Base-by-base conservation (phyloP, 1,140 invertebrate species). In the Magallana angulata region DNA sequence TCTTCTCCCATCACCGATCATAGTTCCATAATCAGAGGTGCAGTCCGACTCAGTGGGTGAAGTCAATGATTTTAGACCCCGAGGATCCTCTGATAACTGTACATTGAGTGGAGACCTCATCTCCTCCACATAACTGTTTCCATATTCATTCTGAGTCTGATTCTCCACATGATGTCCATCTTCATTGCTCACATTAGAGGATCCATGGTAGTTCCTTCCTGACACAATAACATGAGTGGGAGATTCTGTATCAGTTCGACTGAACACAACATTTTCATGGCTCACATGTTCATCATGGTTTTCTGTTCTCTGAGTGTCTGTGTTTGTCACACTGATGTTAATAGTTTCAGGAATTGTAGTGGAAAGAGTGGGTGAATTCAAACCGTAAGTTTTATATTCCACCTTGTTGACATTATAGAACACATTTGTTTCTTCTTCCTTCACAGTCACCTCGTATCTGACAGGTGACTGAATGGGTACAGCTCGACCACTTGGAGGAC, bases 391-490 rank as follows among this genome's bases (percentile, higher is more conserved):
- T 85, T 90, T 93, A 85, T 92, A 92, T 81, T 93, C 92, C 57
- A 91, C 92, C 36, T 90, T 92, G 57, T 92, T 91, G 62, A 93
- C 91, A 91, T 93, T 93, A 71, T 93, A 93, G 24, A 89, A 62
- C 64, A 93, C 89, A 81, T 92, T 92, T 12, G 91, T 92, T 82
- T 92, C 90, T 64, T 92, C 90, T 87, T 92, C 90, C 87, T 92
- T 92, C 9, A 93, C 87, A 57, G 91, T 93, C 12, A 93, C 92
- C 86, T 92, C 89, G 88, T 91, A 92, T 81, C 84, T 87, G 2
- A 92, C 88, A 14, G 91, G 89, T 36, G 68, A 62, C 24, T 76
- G 18, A 16, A 68, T 83, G 16, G 24, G 84, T 4, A 68, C 24
- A 24, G 36, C 62, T 80, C 64, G 14, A 4, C 57, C 36, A 48